phyloP scores from a whole-genome alignment of 2,113 vertebrate species.

The Chelonoidis abingdonii region DNA sequence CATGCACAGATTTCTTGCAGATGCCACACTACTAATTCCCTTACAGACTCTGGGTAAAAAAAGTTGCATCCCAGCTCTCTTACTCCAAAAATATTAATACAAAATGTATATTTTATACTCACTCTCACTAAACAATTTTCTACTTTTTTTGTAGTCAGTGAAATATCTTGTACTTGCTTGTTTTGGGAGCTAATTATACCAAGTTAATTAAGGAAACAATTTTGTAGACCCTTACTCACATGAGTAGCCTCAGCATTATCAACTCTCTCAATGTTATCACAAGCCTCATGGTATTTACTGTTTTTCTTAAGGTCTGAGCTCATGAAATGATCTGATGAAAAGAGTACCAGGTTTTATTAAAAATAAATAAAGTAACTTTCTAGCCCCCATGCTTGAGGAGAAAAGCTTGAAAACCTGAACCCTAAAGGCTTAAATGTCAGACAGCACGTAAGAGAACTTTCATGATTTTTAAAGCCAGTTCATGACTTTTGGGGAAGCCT shows the following conservation, averaged over 20 bases:
- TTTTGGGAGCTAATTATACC: background rate
- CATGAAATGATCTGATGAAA: background rate
- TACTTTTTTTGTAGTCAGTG: background rate
- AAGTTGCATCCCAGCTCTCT: background rate
- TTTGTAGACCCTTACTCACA: background rate
- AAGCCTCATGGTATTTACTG: background rate
- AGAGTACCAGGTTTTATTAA: background rate
- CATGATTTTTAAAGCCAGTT: background rate
- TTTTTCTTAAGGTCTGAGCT: background rate
- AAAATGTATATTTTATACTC: background rate
- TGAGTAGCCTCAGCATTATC: background rate
- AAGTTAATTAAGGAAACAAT: background rate
- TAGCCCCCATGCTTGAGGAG: background rate
- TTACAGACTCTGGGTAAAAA: fast-evolving
- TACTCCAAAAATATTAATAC: background rate
- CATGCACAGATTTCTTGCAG: background rate
- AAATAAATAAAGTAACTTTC: background rate
- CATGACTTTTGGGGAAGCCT: background rate
- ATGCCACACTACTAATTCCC: background rate
- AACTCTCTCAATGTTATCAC: background rate
- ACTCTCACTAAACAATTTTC: background rate
- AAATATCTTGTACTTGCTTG: background rate
- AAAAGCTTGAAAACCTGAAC: background rate
- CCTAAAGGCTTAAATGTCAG: background rate
- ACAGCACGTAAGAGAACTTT: background rate